These are phyloP conservation scores for Nannoperca australis DNA, from an alignment of 2,797 vertebrate genomes.

Conservation along the genomic window DNA sequence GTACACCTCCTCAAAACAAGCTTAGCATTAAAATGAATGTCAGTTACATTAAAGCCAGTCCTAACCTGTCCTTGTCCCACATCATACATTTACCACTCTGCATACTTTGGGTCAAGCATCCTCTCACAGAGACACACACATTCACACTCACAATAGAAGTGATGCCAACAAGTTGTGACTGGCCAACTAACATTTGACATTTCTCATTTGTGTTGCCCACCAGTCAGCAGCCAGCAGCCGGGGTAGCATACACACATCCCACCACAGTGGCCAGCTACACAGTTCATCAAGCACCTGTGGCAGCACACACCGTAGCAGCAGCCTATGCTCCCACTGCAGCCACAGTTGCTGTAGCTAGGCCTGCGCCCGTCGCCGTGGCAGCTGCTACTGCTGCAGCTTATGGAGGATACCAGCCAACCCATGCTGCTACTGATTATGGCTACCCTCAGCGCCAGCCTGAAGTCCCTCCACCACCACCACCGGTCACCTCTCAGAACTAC, in stretches of 20 bases:
- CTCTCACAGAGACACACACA: too few relatives aligned
- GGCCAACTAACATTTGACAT: background rate
- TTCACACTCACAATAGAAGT: background rate
- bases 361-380: conserved; percentile 93
- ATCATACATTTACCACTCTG: background rate
- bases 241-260: conserved; percentile 98
- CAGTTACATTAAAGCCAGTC: background rate
- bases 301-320: conserved; percentile 95
- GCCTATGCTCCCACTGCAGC: conserved; percentile 95
- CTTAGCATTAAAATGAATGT: too few relatives aligned
- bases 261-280: conserved; percentile 99
- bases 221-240: conserved; percentile 96
- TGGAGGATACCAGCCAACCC: conserved; percentile 93
- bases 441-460: conserved; percentile 96
- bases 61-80: background rate
- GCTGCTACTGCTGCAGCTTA: conserved; percentile 95
- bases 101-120: background rate
- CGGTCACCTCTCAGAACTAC: conserved; percentile 97
- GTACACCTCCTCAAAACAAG: too few relatives aligned
- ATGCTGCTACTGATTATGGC: conserved; percentile 93
- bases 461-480: conserved; percentile 95
- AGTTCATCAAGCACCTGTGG: conserved; percentile 96
- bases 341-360: conserved; percentile 93
- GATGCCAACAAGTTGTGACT: background rate
- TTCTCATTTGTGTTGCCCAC: conserved; percentile 42